Evolutionary conservation across 2,888 invertebrate species (phyloP), one percentile per base, ranked within the genome.

Genomic region (Microdon myrmicae): DNA sequence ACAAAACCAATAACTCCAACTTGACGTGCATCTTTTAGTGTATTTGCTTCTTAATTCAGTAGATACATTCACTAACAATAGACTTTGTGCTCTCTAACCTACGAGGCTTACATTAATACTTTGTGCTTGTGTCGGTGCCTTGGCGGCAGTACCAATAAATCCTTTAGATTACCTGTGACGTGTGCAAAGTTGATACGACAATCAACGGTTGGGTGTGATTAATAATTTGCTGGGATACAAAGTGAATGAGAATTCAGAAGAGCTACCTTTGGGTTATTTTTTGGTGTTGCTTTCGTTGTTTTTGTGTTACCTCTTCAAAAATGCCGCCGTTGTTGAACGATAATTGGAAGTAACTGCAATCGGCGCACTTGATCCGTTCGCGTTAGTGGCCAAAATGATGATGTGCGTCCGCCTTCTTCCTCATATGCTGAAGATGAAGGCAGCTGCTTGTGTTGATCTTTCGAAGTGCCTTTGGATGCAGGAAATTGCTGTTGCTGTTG

Each of bases 281-380:
- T 12, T 8, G 6, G 22, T 22, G 22, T 7, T 2, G 22, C 8
- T 22, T 22, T 22, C 8, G 22, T 22, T 22, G 22, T 8, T 22
- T 6, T 22, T 1, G 22, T 39, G 35, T 26, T 44, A 51, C 32
- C 51, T 45, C 26, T 51, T 43, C 37, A 31, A 43, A 13, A 51
- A 47, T 47, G 51, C 9, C 43, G 37, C 58, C 58, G 58, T 64
- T 64, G 64, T 53, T 58, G 51, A 29, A 25, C 53, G 56, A 56
- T 64, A 64, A 64, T 64, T 64, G 58, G 64, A 64, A 43, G 37
- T 31, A 28, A 32, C 37, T 43, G 47, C 37, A 64, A 58, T 58
- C 64, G 64, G 47, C 29, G 41, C 22, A 64, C 37, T 58, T 53
- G 64, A 64, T 58, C 58, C 37, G 64, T 14, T 17, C 37, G 51